Evolutionary conservation across 2,797 vertebrate species (phyloP), one percentile per base, ranked within the genome.

Genomic region (Spinus pinus): DNA sequence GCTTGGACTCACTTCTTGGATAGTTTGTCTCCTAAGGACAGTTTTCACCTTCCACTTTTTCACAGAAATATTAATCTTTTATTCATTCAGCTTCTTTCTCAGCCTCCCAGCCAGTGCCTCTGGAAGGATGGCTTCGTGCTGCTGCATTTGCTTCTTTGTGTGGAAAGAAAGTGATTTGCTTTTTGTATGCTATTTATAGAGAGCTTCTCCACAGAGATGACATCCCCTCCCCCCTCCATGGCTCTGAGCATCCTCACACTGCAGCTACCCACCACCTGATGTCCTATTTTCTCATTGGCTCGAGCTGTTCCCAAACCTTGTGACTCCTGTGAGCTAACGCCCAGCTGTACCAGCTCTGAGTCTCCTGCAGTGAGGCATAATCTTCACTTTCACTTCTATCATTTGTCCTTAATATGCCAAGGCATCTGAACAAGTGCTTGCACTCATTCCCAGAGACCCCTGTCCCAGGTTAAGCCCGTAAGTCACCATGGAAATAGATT

Each of bases 201-300:
- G 54, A 93, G 42, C 85, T 90, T 70, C 78, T 94, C 87, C 78
- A 81, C 71, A 80, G 92, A 90, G 75, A 87, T 65, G 69, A 31
- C 6, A 2, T 77, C 80, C 82, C 94, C 50, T 93, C 92, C 93
- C 83, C 53, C 18, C 1, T 54, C 31, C 0, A 30, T 4, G 20
- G 49, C 71, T 94, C 71, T 47, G 86, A 95, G 89, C 91, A 87
- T 91, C 94, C 81, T 95, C 4, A 0, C 41, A 24, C 92, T 82
- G 88, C 7, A 12, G 94, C 81, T 92, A 87, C 89, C 70, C 31
- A 2, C 90, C 92, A 91, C 94, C 93, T 92, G 90, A 97, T 96
- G 94, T 94, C 94, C 96, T 96, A 95, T 95, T 96, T 97, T 93
- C 94, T 94, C 81, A 97, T 97, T 97, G 96, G 96, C 82, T 95